Percentiles rank a stretch among this genome's conserved stretches.
Evolutionary conservation across 2,888 invertebrate genomes (phyloP).

Genomic region (Acanthosoma haemorrhoidale): DNA sequence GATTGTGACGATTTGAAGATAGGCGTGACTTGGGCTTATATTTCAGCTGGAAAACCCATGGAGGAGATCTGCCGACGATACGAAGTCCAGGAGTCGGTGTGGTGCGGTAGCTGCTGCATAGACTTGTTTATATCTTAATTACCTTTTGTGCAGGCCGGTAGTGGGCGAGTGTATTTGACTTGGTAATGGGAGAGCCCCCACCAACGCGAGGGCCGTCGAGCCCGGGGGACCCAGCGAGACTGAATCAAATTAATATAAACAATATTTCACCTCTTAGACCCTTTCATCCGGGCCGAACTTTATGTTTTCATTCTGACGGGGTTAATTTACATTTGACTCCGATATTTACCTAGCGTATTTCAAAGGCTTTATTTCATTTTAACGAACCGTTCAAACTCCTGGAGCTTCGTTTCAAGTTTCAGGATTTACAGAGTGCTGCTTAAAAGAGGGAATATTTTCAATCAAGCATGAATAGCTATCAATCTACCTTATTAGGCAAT

Average conservation of each 20-base stretch:
- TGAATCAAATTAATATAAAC: slow-evolving; percentile 2
- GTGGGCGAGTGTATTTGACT: slow-evolving; percentile 6
- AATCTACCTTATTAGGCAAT: no score
- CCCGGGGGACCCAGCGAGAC: not conserved
- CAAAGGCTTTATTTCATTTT: no score
- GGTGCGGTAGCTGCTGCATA: not conserved
- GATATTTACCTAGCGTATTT: no score
- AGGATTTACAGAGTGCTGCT: no score
- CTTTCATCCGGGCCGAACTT: not conserved
- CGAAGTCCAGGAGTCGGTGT: not conserved
- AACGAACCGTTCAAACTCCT: no score
- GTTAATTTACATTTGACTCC: not conserved
- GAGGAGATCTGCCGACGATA: no score
- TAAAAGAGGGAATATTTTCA: no score
- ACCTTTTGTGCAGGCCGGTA: not conserved
- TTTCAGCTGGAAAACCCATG: no score
- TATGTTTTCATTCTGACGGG: not conserved
- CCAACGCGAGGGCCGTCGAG: not conserved
- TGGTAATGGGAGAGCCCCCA: not conserved
- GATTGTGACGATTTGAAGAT: no score
- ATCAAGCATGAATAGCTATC: no score
- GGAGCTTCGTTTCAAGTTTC: no score
- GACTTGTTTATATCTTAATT: slow-evolving; percentile 8
- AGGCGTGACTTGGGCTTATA: no score
- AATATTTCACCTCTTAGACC: not conserved